Base-by-base conservation (phyloP, 2,888 invertebrate genomes). In the Acrobasis suavella region DNA sequence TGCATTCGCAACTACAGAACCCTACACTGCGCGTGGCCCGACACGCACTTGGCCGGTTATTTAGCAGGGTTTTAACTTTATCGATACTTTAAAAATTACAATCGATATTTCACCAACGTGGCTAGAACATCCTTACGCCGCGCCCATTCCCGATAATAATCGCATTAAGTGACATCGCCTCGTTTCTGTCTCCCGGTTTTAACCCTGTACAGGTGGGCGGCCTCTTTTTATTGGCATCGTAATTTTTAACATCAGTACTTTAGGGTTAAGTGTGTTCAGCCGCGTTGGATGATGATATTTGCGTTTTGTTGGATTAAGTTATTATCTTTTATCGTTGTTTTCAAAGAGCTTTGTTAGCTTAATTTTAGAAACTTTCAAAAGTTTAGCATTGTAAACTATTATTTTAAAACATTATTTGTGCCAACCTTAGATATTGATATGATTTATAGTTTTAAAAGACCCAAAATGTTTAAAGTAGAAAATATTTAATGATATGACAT, bases 111-210 rank as follows among this genome's bases (percentile, higher is more conserved):
- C 32, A 7, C 32, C 2, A 32, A 32, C 32, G 32, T 7, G 7
- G 7, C 32, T 7, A n/a, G 14, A 1, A 14, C 54, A 54, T 15
- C 38, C 15, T 38, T 54, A 54, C 38, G 37, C 64, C 64, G 62
- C 64, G 65, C 60, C 61, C 55, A 59, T 55, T 64, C 67, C 73
- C 74, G 70, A 73, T 70, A 71, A 75, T 83, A 81, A 82, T 81
- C 76, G 71, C 73, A 70, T 81, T 81, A 73, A 72, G 74, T 72
- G 77, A 75, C 78, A 74, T 70, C 15, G 14, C 42, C 42, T 39
- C 58, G 58, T n/a, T 38, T 52, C 10, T 46, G 46, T 12, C 46
- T 6, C n/a, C 12, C 14, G 6, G 46, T 12, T n/a, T 12, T 37
- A 32, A 39, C n/a, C 60, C 17, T 17, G 49, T 39, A 37, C 15